Percentiles rank a stretch among this genome's conserved stretches.
Conservation (phyloP, 2,797 vertebrate species). For the Phyllotis vaccarum region DNA sequence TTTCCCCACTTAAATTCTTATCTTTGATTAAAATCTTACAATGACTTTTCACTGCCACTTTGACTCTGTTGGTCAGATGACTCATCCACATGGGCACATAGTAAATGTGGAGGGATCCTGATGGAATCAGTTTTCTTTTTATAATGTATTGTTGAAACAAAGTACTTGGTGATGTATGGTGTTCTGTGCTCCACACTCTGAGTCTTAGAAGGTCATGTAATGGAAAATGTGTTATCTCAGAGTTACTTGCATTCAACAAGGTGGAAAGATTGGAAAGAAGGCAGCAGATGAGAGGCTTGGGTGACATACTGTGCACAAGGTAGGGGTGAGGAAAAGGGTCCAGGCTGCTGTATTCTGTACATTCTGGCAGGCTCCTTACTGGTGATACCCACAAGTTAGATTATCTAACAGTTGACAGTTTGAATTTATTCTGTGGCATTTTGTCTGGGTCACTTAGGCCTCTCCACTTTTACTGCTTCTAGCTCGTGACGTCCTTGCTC, state of each 20-base stretch:
- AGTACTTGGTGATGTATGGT: not conserved
- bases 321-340: not conserved
- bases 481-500: not conserved
- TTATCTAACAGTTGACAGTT: not conserved
- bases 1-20: constrained; percentile 20
- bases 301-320: not conserved
- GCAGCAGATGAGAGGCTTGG: not conserved
- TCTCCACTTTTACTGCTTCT: not conserved
- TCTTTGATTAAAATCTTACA: constrained; percentile 35
- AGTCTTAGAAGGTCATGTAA: not conserved
- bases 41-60: not conserved
- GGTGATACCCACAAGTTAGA: not conserved
- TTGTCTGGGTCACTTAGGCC: not conserved
- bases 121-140: not conserved
- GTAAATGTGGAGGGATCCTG: not conserved
- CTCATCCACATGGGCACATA: not conserved
- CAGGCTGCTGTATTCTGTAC: not conserved
- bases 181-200: not conserved
- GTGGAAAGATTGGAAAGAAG: not conserved
- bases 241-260: not conserved
- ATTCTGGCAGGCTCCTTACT: not conserved
- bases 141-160: not conserved
- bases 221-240: not conserved
- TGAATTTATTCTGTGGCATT: not conserved
- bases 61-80: not conserved